phyloP scores from a whole-genome alignment of 2,113 vertebrate species.

The Poecile atricapillus region DNA sequence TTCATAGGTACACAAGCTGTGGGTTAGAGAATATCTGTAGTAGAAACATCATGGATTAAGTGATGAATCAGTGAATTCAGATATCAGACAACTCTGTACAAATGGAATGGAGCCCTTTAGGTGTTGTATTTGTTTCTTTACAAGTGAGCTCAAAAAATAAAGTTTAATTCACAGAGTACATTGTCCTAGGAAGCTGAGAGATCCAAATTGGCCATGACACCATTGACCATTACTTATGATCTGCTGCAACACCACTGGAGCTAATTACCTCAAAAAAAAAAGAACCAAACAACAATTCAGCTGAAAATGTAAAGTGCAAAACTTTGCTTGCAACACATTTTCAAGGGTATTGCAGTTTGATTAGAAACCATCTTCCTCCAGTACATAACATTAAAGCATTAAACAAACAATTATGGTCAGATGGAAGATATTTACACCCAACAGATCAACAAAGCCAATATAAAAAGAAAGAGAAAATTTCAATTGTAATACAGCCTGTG shows the following conservation, averaged over 20 bases:
- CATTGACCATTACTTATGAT: neutral
- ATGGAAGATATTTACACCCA: neutral
- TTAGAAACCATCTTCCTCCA: neutral
- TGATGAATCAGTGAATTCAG: neutral
- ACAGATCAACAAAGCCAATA: neutral
- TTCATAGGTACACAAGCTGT: neutral
- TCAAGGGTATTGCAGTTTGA: neutral
- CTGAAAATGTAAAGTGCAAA: neutral
- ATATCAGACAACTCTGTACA: neutral
- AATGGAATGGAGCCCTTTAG: neutral
- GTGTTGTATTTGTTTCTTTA: neutral
- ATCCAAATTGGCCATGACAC: neutral
- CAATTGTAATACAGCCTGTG: neutral
- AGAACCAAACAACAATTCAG: neutral
- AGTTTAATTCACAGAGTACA: neutral
- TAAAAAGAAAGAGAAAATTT: neutral
- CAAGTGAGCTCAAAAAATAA: neutral
- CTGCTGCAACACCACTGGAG: neutral
- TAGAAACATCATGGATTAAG: neutral
- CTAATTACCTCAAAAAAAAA: neutral
- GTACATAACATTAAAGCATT: neutral
- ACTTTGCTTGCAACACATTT: neutral
- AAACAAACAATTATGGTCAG: neutral
- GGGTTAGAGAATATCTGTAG: neutral
- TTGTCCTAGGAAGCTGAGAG: neutral